Evolutionary conservation across 2,797 vertebrate species (phyloP), one percentile per base, ranked within the genome.

Genomic region (Cossypha dichroa): DNA sequence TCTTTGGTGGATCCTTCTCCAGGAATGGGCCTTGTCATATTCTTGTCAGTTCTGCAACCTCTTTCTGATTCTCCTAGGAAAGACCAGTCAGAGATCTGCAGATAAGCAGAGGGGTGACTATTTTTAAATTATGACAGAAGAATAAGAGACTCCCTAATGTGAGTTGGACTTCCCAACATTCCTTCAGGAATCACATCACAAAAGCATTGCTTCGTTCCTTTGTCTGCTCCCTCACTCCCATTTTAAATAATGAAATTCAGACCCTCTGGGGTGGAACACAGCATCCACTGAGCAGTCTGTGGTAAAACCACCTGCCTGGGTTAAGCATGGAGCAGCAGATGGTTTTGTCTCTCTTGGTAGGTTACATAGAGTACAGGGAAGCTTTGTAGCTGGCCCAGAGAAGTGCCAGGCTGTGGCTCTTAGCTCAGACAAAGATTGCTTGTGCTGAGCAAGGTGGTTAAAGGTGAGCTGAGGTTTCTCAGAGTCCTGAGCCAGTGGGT

Each of bases 381-480:
- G 74, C 51, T 95, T 69, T 88, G 83, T 88, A n/a, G 29, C 60
- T 80, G 67, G 14, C n/a, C 13, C 38, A 56, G 76, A 73, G 67
- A 92, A 85, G 52, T 38, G 74, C 77, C 84, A 87, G 77, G 69
- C 49, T 3, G 0, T 63, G 81, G 72, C 68, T 93, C 64, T 93
- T 43, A 40, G 45, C 84, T 82, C 3, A 1, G 54, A 94, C 93
- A 94, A 93, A 88, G 93, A 40, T 64, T 63, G 58, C 46, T 93
- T 96, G 87, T 96, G 78, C 75, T 85, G n/a, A 56, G 75, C 70
- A 85, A 88, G 45, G 78, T 82, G 45, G 82, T 90, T 85, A 64
- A 76, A 93, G 93, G 91, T 95, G 72, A 95, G 52, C 59, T 25
- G 48, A 94, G 93, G 96, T 85, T 96, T 85, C 38, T 60, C 52